Evolutionary conservation across 2,797 vertebrate species (phyloP).

Genomic region (Phataginus tricuspis): DNA sequence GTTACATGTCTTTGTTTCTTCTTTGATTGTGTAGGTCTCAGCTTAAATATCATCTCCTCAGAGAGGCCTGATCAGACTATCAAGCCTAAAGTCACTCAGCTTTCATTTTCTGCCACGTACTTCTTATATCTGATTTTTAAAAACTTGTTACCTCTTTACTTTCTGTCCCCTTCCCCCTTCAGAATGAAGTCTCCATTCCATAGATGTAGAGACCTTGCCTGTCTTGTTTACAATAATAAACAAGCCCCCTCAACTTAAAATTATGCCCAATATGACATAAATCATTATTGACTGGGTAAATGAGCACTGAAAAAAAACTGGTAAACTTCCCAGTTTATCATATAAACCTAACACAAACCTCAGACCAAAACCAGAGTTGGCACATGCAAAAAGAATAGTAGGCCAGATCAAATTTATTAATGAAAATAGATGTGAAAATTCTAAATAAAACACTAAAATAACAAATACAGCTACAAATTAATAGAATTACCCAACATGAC

Average conservation of each 20-base stretch:
- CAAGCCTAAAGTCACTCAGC: neutral
- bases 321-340: neutral
- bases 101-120: neutral
- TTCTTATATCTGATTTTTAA: neutral
- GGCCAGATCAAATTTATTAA: neutral
- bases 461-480: neutral
- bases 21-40: neutral
- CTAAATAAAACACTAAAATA: conserved; percentile 1
- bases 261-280: neutral
- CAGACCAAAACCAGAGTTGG: neutral
- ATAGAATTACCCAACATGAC: neutral
- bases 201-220: neutral
- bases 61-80: neutral
- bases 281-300: neutral
- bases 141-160: neutral
- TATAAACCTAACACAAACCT: neutral
- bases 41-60: neutral
- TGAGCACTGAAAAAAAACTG: neutral
- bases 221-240: neutral
- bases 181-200: neutral
- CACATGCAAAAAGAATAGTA: neutral
- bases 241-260: neutral
- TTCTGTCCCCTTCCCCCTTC: neutral
- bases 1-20: neutral
- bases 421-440: neutral